A percentile compares a stretch with the other conserved stretches of the same genome.
These are phyloP conservation scores for Micromys minutus DNA, from an alignment of 2,113 vertebrate species.

Conservation along the genomic window DNA sequence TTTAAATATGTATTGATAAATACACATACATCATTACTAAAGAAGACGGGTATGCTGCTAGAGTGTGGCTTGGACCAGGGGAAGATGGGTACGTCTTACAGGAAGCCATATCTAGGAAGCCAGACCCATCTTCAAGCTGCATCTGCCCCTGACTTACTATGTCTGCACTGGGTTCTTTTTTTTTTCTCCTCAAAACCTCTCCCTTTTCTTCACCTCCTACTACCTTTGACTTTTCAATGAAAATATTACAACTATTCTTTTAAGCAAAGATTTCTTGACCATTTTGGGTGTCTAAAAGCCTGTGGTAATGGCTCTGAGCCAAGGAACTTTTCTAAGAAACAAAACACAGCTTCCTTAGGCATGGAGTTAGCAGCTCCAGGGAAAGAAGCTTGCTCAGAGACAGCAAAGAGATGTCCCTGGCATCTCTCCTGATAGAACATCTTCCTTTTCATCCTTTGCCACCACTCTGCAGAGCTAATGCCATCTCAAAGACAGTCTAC, in stretches of 20 bases:
- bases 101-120: slow-evolving; percentile 29
- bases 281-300: slow-evolving; percentile 72
- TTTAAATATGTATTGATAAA: not conserved
- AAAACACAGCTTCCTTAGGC: slow-evolving; percentile 49
- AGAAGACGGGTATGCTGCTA: not conserved
- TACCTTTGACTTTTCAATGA: slow-evolving; percentile 71
- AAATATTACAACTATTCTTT: slow-evolving; percentile 77
- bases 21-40: not conserved
- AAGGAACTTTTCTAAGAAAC: slow-evolving; percentile 72
- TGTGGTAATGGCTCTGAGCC: slow-evolving; percentile 62
- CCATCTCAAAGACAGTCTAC: not conserved
- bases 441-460: not conserved
- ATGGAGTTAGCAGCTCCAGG: slow-evolving; percentile 9
- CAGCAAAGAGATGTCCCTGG: not conserved
- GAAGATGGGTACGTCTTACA: not conserved
- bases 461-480: not conserved
- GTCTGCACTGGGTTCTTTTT: slow-evolving; percentile 36
- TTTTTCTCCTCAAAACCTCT: slow-evolving; percentile 44
- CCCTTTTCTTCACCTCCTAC: slow-evolving; percentile 63
- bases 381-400: slow-evolving; percentile 38
- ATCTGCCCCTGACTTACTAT: slow-evolving; percentile 62
- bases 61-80: not conserved
- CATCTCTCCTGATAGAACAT: not conserved
- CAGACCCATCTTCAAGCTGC: not conserved
- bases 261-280: slow-evolving; percentile 65